Base-by-base conservation (phyloP, 2,797 vertebrate species). In the Chrysocyon brachyurus region DNA sequence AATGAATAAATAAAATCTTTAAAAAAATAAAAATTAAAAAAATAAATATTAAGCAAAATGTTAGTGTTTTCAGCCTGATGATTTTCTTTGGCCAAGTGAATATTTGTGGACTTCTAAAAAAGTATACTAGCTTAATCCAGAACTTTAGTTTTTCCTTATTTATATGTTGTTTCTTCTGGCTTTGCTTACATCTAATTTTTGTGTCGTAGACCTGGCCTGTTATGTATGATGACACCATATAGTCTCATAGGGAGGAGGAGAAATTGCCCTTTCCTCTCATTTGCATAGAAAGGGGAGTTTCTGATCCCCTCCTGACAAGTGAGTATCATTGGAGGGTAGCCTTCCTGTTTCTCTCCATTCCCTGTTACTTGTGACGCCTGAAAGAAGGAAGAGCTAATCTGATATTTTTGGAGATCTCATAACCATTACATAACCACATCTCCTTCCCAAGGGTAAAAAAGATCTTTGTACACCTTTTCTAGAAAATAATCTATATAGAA, bases 91-190 rank as follows among this genome's bases (percentile, higher is more conserved):
- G 31, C 49, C 84, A 77, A 81, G 77, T 24, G 75, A 90, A 54
- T 93, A 73, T 90, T 92, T 86, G 77, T 85, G 19, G 28, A 61
- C 64, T 68, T 86, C 73, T 86, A 73, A 85, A 89, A 89, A 66
- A 33, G 5, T 59, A 2, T 66, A 36, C 33, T 82, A 57, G 31
- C 54, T 78, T 84, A 64, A 90, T 92, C 26, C 78, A 73, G 66
- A 96, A 77, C 26, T 88, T 83, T 7, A 70, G 21, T 36, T 93
- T 83, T 75, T 12, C 31, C 64, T 14, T 68, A 22, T 52, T 73
- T 75, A 57, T 56, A 33, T 59, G n/a, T 73, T 79, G 17, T 33
- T 81, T 94, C 54, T 95, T 86, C 11, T 59, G 21, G 40, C 24
- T 85, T 85, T 94, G 56, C 31, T 91, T 26, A 5, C 5, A 5